Percentiles rank a stretch among this genome's conserved stretches.
Evolutionary conservation across 1,140 invertebrate species (phyloP).

Genomic region (Anadara kagoshimensis): DNA sequence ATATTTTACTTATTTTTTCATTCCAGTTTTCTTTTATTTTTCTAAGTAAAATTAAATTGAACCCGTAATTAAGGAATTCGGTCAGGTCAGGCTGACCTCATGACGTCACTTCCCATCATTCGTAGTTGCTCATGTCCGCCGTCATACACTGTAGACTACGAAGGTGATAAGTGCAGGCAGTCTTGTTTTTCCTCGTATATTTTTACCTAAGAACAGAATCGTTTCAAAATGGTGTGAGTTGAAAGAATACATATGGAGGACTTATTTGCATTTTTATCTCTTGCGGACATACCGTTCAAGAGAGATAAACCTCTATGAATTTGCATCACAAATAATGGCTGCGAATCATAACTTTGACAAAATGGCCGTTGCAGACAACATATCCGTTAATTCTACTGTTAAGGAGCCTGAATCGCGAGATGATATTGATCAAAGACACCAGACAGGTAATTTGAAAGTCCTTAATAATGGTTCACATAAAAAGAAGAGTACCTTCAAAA

Average conservation of each 20-base stretch:
- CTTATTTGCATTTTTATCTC: constrained; percentile 38
- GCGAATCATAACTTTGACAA: constrained; percentile 40
- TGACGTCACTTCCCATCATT: constrained; percentile 54
- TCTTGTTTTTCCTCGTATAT: constrained; percentile 46
- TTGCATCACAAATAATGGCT: constrained; percentile 47
- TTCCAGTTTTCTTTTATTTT: too few relatives aligned
- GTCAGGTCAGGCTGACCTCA: constrained; percentile 32
- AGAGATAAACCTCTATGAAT: constrained; percentile 29
- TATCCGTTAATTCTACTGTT: constrained; percentile 30
- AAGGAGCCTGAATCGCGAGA: constrained; percentile 31
- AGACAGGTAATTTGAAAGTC: constrained; percentile 18
- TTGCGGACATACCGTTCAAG: constrained; percentile 31
- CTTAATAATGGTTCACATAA: constrained; percentile 70
- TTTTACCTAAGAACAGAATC: constrained; percentile 3
- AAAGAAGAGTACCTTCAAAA: constrained; percentile 93
- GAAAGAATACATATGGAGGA: constrained; percentile 20
- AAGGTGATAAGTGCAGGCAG: constrained; percentile 23
- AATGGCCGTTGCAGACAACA: constrained; percentile 53
- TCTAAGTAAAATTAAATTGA: too few relatives aligned
- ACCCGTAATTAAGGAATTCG: constrained; percentile 4
- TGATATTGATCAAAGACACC: constrained; percentile 22
- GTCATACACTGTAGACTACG: constrained; percentile 22
- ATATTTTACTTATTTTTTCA: too few relatives aligned
- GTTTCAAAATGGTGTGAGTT: constrained; percentile 8
- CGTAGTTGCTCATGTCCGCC: constrained; percentile 51